phyloP scores from a whole-genome alignment of 2,113 vertebrate species.

The Gallinago paraguaiae region DNA sequence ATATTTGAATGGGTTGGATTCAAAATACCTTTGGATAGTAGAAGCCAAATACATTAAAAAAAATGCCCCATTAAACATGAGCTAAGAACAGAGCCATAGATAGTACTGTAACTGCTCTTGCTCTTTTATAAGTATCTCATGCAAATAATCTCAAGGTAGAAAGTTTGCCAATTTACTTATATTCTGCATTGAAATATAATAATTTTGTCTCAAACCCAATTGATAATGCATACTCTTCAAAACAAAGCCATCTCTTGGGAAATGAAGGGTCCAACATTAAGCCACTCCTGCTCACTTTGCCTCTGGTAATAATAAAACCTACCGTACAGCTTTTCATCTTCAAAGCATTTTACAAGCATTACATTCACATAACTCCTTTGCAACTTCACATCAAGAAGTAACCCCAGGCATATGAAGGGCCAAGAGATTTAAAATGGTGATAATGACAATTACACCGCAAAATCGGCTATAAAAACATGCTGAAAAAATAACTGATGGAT shows the following conservation, averaged over 20 bases:
- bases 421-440: constrained; percentile 23
- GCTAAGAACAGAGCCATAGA: neutral
- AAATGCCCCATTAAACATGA: neutral
- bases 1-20: neutral
- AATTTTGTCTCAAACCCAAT: neutral
- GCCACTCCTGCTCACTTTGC: constrained; percentile 16
- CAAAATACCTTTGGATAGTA: neutral
- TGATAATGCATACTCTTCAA: neutral
- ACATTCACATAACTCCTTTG: neutral
- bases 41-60: neutral
- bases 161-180: neutral
- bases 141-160: neutral
- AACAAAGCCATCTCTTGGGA: constrained; percentile 43
- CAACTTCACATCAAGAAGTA: constrained; percentile 34
- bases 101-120: neutral
- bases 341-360: constrained; percentile 35
- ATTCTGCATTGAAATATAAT: neutral
- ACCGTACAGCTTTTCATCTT: constrained; percentile 43
- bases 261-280: constrained; percentile 20
- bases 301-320: constrained; percentile 48
- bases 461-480: neutral
- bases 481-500: neutral
- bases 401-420: neutral
- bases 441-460: constrained; percentile 16
- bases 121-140: neutral